Evolutionary conservation across 2,888 invertebrate species (phyloP), one percentile per base, ranked within the genome.

Genomic region (Laothoe populi): DNA sequence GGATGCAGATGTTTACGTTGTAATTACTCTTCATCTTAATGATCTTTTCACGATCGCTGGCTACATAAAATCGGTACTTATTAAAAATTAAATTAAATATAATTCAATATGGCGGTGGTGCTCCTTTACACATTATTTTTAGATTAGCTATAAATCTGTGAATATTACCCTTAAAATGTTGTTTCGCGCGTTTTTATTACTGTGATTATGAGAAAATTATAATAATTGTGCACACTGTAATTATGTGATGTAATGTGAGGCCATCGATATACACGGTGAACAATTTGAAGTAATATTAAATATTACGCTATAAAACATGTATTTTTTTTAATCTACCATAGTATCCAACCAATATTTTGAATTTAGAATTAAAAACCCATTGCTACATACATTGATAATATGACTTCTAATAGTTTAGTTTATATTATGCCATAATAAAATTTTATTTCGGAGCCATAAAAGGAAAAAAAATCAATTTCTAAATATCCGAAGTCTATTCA

Each of bases 231-330:
- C 78, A 71, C 80, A 70, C 75, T 81, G 80, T 90, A 90, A 92
- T 92, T 87, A 91, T 86, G 86, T 88, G 88, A 88, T 86, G 87
- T 88, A 90, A 88, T 83, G 77, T 85, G 82, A 87, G 83, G 82
- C 83, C 81, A 81, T 81, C 85, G 82, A 86, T 86, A 85, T 44
- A 21, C 26, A 84, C 85, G 83, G 85, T 83, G 83, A 81, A 79
- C 88, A 86, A 87, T 90, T 88, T 89, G 90, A 88, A 86, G 91
- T 90, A 90, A 90, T 91, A 89, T 91, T 88, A 90, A 91, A 88
- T 87, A 90, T 90, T 86, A 84, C 81, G 86, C 86, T 84, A 89
- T 91, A 90, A 91, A 92, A 88, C 90, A 92, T n/a, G n/a, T n/a
- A n/a, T n/a, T 92, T 88, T 92, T 91, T 90, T 88, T 87, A 88